These are phyloP conservation scores for Cheilosia variabilis DNA, from an alignment of 2,888 invertebrate genomes.

Conservation along the genomic window DNA sequence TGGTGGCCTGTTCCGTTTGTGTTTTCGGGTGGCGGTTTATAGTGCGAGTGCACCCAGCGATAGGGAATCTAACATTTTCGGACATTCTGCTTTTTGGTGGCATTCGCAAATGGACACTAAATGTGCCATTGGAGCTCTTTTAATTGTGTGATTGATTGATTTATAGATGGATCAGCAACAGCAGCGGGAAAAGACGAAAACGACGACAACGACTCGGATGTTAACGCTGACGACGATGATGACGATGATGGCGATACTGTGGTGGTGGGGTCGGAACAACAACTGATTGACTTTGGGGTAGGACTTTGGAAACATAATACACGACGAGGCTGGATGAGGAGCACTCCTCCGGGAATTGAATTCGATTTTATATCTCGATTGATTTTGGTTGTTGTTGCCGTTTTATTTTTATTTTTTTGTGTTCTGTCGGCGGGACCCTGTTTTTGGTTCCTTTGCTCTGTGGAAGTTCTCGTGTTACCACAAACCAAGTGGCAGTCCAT, in stretches of 20 bases:
- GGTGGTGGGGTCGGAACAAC: constrained; percentile 38
- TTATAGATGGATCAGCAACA: constrained; percentile 77
- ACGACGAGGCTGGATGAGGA: constrained; percentile 53
- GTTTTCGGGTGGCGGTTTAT: constrained; percentile 50
- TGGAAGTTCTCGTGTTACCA: constrained; percentile 66
- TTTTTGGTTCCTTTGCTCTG: constrained; percentile 21
- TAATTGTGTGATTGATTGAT: constrained; percentile 81
- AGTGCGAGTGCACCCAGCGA: constrained; percentile 30
- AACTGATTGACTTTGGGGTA: constrained; percentile 75
- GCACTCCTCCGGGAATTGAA: constrained; percentile 70
- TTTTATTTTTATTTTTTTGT: constrained; percentile 24
- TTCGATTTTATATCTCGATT: constrained; percentile 74
- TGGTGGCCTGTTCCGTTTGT: constrained; percentile 55
- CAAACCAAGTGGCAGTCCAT: constrained; percentile 53
- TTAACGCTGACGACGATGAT: constrained; percentile 41
- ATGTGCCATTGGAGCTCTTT: constrained; percentile 80
- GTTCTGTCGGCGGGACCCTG: constrained; percentile 2
- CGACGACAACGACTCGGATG: constrained; percentile 20
- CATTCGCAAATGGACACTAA: constrained; percentile 79
- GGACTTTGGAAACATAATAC: constrained; percentile 72
- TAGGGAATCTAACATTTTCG: constrained; percentile 72
- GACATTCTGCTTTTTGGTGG: constrained; percentile 73
- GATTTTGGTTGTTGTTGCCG: constrained; percentile 66
- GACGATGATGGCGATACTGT: neutral
- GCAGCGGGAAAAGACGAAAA: constrained; percentile 20